Conservation (phyloP, 2,888 invertebrate genomes). For the Apotomis betuletana region DNA sequence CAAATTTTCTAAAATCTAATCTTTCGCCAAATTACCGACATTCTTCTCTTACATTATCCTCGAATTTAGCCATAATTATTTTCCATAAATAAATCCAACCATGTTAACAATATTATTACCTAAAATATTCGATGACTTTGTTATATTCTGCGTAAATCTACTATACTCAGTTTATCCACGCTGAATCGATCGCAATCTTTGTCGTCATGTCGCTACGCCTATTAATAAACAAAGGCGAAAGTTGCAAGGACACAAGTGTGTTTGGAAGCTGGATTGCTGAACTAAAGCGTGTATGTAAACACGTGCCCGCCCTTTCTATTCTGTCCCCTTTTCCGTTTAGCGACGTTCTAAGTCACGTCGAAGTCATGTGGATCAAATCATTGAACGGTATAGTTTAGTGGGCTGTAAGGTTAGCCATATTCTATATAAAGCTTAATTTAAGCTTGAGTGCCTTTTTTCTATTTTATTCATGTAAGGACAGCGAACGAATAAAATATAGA, state of each 20-base stretch:
- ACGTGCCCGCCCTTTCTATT: slow-evolving; percentile 27
- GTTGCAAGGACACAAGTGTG: slow-evolving; percentile 21
- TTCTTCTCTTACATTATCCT: too few relatives aligned
- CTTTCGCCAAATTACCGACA: too few relatives aligned
- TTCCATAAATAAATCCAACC: too few relatives aligned
- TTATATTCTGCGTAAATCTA: neutral
- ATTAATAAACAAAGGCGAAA: slow-evolving; percentile 24
- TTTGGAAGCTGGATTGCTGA: slow-evolving; percentile 14
- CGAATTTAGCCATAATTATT: too few relatives aligned
- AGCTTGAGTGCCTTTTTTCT: too few relatives aligned
- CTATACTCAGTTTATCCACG: neutral
- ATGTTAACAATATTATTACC: neutral
- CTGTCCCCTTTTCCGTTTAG: slow-evolving; percentile 10
- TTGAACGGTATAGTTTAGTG: neutral
- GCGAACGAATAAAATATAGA: too few relatives aligned
- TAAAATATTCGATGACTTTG: neutral
- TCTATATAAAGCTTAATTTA: too few relatives aligned
- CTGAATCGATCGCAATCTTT: slow-evolving; percentile 2
- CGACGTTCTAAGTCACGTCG: neutral
- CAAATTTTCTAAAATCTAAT: too few relatives aligned
- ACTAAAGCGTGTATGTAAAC: slow-evolving; percentile 10
- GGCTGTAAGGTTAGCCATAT: neutral
- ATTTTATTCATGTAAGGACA: too few relatives aligned
- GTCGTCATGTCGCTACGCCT: neutral
- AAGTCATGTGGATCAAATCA: neutral